A percentile compares a stretch with the other conserved stretches of the same genome.
Conservation (phyloP, 2,888 invertebrate species). For the Sialis lutaria region DNA sequence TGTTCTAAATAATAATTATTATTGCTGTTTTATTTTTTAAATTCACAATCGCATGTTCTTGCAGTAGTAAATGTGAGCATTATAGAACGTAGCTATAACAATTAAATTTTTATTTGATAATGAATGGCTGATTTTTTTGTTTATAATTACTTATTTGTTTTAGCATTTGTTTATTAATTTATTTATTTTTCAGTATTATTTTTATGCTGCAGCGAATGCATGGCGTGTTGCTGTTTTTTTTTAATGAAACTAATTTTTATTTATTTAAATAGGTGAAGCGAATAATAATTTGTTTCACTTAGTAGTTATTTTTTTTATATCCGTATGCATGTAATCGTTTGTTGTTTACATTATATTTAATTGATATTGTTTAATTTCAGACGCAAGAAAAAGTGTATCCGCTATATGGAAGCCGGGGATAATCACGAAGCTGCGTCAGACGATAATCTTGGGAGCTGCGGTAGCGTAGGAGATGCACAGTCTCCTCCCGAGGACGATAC, state of each 20-base stretch:
- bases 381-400: constrained; percentile 94
- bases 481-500: constrained; percentile 48
- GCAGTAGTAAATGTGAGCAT: too few species aligned
- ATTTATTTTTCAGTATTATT: not conserved
- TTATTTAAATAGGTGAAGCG: not conserved
- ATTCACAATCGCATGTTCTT: too few species aligned
- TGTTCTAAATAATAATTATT: too few species aligned
- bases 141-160: too few species aligned
- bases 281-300: not conserved
- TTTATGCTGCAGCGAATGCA: not conserved
- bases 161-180: not conserved
- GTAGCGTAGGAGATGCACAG: constrained; percentile 58
- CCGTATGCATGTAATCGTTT: too few species aligned
- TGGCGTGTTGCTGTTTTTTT: not conserved
- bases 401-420: constrained; percentile 76
- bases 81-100: too few species aligned
- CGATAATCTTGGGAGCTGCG: constrained; percentile 62
- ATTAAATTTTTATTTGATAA: too few species aligned
- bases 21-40: too few species aligned
- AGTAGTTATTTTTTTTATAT: not conserved
- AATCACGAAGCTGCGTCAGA: constrained; percentile 46
- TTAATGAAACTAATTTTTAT: not conserved
- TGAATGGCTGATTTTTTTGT: too few species aligned
- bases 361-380: constrained; percentile 32
- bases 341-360: constrained; percentile 3